These are phyloP conservation scores for Anas acuta DNA, from an alignment of 2,797 vertebrate species.

Conservation along the genomic window DNA sequence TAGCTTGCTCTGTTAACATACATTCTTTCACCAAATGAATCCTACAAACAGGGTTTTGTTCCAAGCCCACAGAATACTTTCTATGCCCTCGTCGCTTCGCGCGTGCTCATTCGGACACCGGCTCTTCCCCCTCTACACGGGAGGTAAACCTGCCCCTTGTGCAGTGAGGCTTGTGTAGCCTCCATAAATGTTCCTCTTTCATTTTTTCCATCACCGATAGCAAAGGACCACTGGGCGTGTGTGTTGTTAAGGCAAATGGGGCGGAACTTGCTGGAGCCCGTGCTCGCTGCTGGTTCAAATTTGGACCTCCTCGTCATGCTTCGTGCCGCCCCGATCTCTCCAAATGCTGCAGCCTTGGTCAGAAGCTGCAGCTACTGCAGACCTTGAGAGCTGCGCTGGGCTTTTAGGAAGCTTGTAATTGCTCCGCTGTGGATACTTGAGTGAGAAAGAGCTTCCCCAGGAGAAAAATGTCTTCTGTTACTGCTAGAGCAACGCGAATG, in stretches of 20 bases:
- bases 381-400: neutral
- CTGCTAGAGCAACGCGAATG: neutral
- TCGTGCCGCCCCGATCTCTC: neutral
- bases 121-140: neutral
- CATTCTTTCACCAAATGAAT: conserved; percentile 55
- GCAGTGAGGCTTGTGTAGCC: neutral
- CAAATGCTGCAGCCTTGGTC: neutral
- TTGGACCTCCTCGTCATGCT: neutral
- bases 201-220: neutral
- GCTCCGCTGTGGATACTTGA: neutral
- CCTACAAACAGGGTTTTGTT: conserved; percentile 63
- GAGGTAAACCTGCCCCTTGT: neutral
- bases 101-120: neutral
- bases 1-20: conserved; percentile 67
- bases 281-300: fast-evolving
- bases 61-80: conserved; percentile 29
- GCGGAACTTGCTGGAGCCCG: neutral
- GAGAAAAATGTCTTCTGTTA: conserved; percentile 4
- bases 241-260: neutral
- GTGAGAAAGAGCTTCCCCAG: neutral
- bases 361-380: neutral
- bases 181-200: neutral
- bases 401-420: conserved; percentile 23
- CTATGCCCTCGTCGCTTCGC: neutral
- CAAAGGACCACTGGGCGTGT: neutral